A percentile compares a stretch with the other conserved stretches of the same genome.
phyloP scores from a whole-genome alignment of 2,888 invertebrate species.

The Smittia sp. region DNA sequence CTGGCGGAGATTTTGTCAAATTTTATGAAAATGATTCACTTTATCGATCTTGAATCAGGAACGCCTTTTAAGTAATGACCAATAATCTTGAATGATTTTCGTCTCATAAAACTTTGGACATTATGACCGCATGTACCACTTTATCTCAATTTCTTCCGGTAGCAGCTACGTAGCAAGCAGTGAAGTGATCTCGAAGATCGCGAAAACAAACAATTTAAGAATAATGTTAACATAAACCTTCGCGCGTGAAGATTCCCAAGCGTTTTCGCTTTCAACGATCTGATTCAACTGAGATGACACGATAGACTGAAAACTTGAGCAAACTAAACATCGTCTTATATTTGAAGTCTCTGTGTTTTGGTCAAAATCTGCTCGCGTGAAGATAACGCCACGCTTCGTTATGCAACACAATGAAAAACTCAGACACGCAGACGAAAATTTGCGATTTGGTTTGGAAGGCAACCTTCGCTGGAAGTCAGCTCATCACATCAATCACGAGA shows the following conservation, averaged over 20 bases:
- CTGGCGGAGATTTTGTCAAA: too few species aligned
- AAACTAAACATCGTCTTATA: slow-evolving; percentile 34
- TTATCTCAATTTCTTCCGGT: background rate
- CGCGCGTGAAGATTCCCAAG: background rate
- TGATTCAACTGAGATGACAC: slow-evolving; percentile 5
- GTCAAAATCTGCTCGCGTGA: background rate
- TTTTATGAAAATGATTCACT: too few species aligned
- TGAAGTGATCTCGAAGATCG: background rate
- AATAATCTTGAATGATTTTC: too few species aligned
- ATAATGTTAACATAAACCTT: background rate
- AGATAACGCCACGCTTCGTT: background rate
- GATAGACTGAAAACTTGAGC: slow-evolving; percentile 29
- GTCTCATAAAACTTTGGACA: too few species aligned
- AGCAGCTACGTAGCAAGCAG: background rate
- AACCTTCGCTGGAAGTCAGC: background rate
- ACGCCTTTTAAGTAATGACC: too few species aligned
- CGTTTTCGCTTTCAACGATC: slow-evolving; percentile 31
- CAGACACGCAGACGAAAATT: background rate
- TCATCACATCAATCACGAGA: too few species aligned
- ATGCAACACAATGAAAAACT: background rate
- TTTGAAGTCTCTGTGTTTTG: background rate
- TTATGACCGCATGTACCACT: background rate
- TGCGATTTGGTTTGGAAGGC: background rate
- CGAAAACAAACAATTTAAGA: background rate
- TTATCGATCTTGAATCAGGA: too few species aligned